A percentile compares a stretch with the other conserved stretches of the same genome.
phyloP scores from a whole-genome alignment of 2,888 invertebrate species.

The Tortrix viridana region DNA sequence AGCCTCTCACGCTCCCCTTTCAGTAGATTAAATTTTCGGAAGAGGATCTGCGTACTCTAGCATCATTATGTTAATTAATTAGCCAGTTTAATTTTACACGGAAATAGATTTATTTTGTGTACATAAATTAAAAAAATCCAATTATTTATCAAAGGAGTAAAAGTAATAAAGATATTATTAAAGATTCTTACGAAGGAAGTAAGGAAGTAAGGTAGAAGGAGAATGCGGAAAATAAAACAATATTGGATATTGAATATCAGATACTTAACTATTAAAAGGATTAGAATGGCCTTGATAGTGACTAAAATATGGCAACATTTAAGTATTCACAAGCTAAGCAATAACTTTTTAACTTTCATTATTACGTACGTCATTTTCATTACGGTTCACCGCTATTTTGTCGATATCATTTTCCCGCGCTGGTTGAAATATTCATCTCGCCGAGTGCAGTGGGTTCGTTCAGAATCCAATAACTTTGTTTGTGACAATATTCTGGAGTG shows the following conservation, averaged over 20 bases:
- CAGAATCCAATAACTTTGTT: slow-evolving; percentile 73
- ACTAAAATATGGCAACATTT: neutral
- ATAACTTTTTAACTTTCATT: slow-evolving; percentile 32
- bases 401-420: slow-evolving; percentile 45
- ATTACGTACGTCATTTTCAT: slow-evolving; percentile 46
- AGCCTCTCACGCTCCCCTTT: slow-evolving; percentile 6
- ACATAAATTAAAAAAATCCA: neutral
- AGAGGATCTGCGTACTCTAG: slow-evolving; percentile 23
- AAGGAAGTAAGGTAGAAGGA: too few relatives aligned
- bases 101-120: slow-evolving; percentile 29
- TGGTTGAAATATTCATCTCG: slow-evolving; percentile 48
- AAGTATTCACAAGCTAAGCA: slow-evolving; percentile 1
- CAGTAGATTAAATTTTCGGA: slow-evolving; percentile 30
- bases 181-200: too few relatives aligned
- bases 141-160: neutral
- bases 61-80: slow-evolving; percentile 37
- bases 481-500: slow-evolving; percentile 74
- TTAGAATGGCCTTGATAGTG: neutral
- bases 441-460: slow-evolving; percentile 49
- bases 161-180: too few relatives aligned
- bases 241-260: too few relatives aligned
- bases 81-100: slow-evolving; percentile 35
- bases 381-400: slow-evolving; percentile 42
- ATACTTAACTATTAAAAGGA: too few relatives aligned
- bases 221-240: too few relatives aligned